Evolutionary conservation across 37 sponge, comb jelly and placozoan species (phyloP).

Genomic region (Amphimedon queenslandica): DNA sequence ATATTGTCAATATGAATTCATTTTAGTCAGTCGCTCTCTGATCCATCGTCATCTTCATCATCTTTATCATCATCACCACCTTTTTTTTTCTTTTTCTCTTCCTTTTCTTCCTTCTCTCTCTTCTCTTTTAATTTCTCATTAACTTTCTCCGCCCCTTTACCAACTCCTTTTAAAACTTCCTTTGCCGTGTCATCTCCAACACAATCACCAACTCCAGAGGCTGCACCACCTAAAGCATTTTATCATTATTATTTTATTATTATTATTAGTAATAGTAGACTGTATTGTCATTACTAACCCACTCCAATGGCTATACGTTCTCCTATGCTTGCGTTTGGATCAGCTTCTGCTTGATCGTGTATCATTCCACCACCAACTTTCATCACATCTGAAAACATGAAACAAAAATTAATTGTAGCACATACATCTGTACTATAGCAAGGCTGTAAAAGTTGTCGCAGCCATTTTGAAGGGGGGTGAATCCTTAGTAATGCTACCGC

Average conservation of each 20-base stretch:
- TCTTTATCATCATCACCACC: no score
- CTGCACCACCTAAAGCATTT: background rate
- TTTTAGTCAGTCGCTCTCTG: no score
- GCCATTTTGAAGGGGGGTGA: background rate
- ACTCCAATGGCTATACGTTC: constrained; percentile 41
- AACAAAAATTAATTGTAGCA: background rate
- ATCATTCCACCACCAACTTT: constrained; percentile 39
- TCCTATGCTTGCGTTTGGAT: constrained; percentile 23
- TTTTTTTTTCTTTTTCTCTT: no score
- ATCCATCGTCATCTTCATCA: no score
- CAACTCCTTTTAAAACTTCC: background rate
- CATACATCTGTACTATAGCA: background rate
- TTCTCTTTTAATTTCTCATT: background rate
- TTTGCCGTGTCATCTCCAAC: background rate
- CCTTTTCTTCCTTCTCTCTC: background rate
- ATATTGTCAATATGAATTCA: no score
- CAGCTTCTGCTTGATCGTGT: constrained; percentile 48
- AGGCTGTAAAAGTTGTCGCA: no score
- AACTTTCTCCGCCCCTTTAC: background rate
- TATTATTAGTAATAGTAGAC: no score
- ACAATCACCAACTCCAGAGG: background rate
- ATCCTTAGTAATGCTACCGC: no score
- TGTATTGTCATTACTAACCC: no score
- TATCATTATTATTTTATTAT: no score
- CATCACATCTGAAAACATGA: constrained; percentile 26